Evolutionary conservation across 53 echinoderm and acorn worm genomes (phyloP).

Genomic region (Temnopleurus reevesii): DNA sequence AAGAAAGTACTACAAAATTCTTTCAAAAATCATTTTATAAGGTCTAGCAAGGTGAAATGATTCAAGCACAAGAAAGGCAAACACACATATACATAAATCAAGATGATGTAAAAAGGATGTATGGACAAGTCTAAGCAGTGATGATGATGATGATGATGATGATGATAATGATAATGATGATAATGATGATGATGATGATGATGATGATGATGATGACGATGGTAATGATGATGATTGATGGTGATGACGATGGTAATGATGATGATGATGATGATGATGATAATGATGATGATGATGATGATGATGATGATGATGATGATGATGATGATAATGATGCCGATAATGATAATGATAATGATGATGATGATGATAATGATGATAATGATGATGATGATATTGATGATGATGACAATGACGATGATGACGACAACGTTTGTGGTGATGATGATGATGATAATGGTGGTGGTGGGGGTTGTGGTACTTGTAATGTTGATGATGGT

Average conservation of each 20-base stretch:
- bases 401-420: not conserved
- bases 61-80: not conserved
- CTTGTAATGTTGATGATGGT: not conserved
- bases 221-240: not conserved
- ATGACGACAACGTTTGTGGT: too few species aligned
- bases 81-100: not conserved
- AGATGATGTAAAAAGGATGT: not conserved
- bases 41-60: not conserved
- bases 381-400: not conserved
- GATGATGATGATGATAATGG: not conserved
- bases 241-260: constrained; percentile 52
- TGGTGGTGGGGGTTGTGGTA: too few species aligned
- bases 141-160: constrained; percentile 45
- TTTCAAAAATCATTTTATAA: not conserved
- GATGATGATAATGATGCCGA: not conserved
- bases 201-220: constrained; percentile 43
- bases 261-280: constrained; percentile 44
- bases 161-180: constrained; percentile 54
- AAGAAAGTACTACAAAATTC: not conserved
- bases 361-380: not conserved
- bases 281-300: constrained; percentile 22
- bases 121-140: not conserved
- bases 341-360: not conserved
- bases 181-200: constrained; percentile 48
- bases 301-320: not conserved